Conservation (phyloP, 2,113 vertebrate species). For the Tyto alba region DNA sequence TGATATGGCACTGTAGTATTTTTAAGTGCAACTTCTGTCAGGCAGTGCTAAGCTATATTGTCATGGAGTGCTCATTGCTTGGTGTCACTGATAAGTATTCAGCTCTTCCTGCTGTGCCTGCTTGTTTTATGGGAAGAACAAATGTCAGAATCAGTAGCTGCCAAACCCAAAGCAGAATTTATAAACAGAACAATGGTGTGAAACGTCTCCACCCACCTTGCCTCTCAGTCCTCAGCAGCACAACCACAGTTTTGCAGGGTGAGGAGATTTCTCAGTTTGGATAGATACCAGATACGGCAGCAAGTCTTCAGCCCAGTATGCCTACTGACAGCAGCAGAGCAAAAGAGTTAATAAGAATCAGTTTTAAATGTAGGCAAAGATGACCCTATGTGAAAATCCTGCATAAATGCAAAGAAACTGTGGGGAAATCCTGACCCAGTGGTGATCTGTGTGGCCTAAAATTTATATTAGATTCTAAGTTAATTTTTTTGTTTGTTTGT, state of each 20-base stretch:
- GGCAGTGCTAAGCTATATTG: not conserved
- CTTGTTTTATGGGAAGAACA: not conserved
- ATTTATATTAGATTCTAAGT: not conserved
- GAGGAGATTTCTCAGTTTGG: not conserved
- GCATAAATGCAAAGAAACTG: not conserved
- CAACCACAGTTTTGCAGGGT: not conserved
- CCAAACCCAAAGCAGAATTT: not conserved
- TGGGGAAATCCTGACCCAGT: not conserved
- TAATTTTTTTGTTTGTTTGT: not conserved
- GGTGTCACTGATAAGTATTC: not conserved
- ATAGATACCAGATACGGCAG: not conserved
- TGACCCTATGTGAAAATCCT: not conserved
- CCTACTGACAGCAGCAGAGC: not conserved
- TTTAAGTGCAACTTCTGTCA: not conserved
- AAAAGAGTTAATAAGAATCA: not conserved
- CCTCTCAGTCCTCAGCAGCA: not conserved
- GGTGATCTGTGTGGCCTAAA: not conserved
- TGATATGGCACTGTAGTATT: not conserved
- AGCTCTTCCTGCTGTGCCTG: not conserved
- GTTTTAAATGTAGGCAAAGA: not conserved
- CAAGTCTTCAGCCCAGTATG: not conserved
- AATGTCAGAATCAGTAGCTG: not conserved
- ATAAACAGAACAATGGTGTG: not conserved
- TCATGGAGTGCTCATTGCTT: not conserved
- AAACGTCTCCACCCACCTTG: not conserved